A percentile compares a stretch with the other conserved stretches of the same genome.
Evolutionary conservation across 2,797 vertebrate species (phyloP).

Genomic region (Gymnoscopelus braueri): DNA sequence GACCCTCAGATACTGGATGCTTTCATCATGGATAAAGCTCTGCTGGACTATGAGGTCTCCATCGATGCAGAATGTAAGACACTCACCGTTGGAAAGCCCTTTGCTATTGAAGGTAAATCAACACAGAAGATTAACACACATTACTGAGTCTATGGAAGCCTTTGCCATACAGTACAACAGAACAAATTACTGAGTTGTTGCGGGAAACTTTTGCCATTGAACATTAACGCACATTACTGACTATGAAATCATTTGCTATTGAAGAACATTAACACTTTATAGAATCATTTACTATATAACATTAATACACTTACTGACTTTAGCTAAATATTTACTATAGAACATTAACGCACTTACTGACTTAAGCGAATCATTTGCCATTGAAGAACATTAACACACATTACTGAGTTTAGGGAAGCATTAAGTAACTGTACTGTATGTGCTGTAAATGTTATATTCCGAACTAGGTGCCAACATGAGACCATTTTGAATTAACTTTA

Average conservation of each 20-base stretch:
- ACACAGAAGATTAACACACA: not conserved
- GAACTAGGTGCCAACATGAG: too few relatives aligned
- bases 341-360: slow-evolving; percentile 88
- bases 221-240: not conserved
- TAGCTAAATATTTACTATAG: too few relatives aligned
- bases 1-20: slow-evolving; percentile 97
- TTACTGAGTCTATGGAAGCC: slow-evolving; percentile 39
- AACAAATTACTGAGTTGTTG: too few relatives aligned
- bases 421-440: too few relatives aligned
- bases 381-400: slow-evolving; percentile 81
- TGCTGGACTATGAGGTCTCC: slow-evolving; percentile 97
- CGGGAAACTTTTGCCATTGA: not conserved
- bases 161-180: too few relatives aligned
- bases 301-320: slow-evolving; percentile 76
- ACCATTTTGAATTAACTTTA: too few relatives aligned
- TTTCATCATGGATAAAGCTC: slow-evolving; percentile 99
- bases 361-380: slow-evolving; percentile 96
- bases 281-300: too few relatives aligned
- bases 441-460: too few relatives aligned
- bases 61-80: slow-evolving; percentile 98
- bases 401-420: slow-evolving; percentile 38
- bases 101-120: slow-evolving; percentile 95
- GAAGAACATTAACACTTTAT: too few relatives aligned
- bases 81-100: slow-evolving; percentile 95
- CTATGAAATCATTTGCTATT: too few relatives aligned